Evolutionary conservation across 2,113 vertebrate genomes (phyloP).

Genomic region (Bos indicus): DNA sequence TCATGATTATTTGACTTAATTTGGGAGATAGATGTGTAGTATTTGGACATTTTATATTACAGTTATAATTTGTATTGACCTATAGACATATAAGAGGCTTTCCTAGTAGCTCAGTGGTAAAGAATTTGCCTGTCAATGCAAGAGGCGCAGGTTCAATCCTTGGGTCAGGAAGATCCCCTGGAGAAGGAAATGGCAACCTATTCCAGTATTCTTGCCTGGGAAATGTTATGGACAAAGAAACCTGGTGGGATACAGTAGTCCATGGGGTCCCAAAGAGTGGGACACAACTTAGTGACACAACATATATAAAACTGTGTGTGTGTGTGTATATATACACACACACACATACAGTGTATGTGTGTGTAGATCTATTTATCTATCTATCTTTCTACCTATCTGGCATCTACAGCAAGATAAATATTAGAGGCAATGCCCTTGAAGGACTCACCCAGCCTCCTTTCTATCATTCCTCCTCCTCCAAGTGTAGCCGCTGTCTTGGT

Average conservation of each 20-base stretch:
- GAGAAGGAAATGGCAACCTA: neutral
- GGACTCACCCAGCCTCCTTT: too few relatives aligned
- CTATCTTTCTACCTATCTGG: neutral
- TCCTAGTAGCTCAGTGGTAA: neutral
- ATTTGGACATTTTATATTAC: neutral
- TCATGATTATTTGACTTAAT: neutral
- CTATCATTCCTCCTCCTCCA: accelerated
- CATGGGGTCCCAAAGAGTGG: neutral
- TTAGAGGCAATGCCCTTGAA: neutral
- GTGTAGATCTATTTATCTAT: neutral
- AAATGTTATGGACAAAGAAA: neutral
- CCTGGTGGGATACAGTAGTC: neutral
- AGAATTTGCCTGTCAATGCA: neutral
- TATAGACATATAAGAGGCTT: neutral
- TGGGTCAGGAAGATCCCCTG: neutral
- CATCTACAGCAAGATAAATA: neutral
- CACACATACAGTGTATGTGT: neutral
- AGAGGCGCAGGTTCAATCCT: accelerated
- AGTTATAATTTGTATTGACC: neutral
- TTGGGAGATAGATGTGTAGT: neutral
- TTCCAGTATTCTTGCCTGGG: neutral
- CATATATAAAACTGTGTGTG: neutral
- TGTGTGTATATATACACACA: too few relatives aligned
- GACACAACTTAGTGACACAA: neutral
- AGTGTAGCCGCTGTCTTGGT: neutral